A percentile compares a stretch with the other conserved stretches of the same genome.
Evolutionary conservation across 2,888 invertebrate species (phyloP).

Genomic region (Eledona agricola): DNA sequence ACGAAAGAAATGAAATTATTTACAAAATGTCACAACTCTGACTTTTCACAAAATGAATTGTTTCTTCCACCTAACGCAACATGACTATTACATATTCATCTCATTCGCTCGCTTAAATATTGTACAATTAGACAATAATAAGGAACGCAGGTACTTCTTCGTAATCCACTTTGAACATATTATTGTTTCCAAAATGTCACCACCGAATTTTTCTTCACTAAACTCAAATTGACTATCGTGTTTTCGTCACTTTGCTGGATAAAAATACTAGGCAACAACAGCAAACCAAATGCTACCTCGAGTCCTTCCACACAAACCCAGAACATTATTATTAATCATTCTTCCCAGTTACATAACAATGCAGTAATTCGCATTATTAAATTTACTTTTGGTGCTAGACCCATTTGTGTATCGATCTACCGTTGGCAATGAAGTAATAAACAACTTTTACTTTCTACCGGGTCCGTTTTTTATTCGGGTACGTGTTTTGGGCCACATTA

Average conservation of each 20-base stretch:
- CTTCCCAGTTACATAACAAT: slow-evolving; percentile 5
- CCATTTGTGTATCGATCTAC: slow-evolving; percentile 25
- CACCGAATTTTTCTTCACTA: too few relatives aligned
- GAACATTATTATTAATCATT: slow-evolving; percentile 11
- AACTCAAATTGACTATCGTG: too few relatives aligned
- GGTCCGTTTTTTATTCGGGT: slow-evolving; percentile 24
- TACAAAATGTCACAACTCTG: too few relatives aligned
- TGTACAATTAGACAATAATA: too few relatives aligned
- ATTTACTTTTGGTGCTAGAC: slow-evolving; percentile 33
- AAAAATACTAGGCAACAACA: background rate
- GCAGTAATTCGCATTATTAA: slow-evolving; percentile 5
- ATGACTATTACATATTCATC: too few relatives aligned
- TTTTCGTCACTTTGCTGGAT: background rate
- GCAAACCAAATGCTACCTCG: background rate
- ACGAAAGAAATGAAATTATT: too few relatives aligned
- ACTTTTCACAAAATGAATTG: too few relatives aligned
- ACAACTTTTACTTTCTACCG: slow-evolving; percentile 49
- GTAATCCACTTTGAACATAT: too few relatives aligned
- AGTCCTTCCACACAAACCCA: slow-evolving; percentile 2
- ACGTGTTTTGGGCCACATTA: slow-evolving; percentile 26
- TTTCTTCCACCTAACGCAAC: too few relatives aligned
- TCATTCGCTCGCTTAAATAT: too few relatives aligned
- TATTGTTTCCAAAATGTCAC: too few relatives aligned
- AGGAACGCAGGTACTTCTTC: too few relatives aligned
- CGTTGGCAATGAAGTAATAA: slow-evolving; percentile 47